Percentiles rank a stretch among this genome's conserved stretches.
phyloP scores from a whole-genome alignment of 2,113 vertebrate genomes.

The Anas platyrhynchos region DNA sequence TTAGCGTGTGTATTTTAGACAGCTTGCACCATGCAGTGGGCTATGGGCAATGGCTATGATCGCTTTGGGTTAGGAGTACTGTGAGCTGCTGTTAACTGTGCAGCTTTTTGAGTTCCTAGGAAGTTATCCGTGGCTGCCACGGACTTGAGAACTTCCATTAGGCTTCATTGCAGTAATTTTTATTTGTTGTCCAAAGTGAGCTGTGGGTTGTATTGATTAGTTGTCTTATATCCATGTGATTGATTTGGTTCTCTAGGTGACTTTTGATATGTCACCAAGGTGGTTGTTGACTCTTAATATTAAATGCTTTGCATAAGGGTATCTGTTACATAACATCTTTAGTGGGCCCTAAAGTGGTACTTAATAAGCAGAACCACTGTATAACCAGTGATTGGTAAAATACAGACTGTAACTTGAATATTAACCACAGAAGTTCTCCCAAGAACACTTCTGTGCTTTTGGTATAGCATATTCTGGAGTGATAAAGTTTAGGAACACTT shows the following conservation, averaged over 20 bases:
- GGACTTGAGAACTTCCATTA: not conserved
- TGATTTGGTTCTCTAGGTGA: not conserved
- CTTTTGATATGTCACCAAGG: not conserved
- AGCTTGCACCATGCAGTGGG: not conserved
- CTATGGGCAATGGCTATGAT: not conserved
- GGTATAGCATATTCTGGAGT: not conserved
- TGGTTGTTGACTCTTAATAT: not conserved
- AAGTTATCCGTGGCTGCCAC: not conserved
- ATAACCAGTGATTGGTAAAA: not conserved
- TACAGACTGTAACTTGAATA: not conserved
- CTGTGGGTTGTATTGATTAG: not conserved
- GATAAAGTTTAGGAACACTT: not conserved
- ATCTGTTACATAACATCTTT: not conserved
- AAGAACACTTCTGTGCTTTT: not conserved
- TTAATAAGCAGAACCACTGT: not conserved
- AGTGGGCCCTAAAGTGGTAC: not conserved
- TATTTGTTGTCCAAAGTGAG: not conserved
- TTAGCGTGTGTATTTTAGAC: accelerated
- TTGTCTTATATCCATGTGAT: not conserved
- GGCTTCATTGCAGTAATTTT: not conserved
- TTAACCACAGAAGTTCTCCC: not conserved
- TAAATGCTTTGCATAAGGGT: not conserved
- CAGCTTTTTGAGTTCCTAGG: not conserved
- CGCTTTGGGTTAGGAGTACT: not conserved
- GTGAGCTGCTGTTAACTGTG: not conserved